Base-by-base conservation (phyloP, 1,140 invertebrate genomes). In the Tenebrio molitor region DNA sequence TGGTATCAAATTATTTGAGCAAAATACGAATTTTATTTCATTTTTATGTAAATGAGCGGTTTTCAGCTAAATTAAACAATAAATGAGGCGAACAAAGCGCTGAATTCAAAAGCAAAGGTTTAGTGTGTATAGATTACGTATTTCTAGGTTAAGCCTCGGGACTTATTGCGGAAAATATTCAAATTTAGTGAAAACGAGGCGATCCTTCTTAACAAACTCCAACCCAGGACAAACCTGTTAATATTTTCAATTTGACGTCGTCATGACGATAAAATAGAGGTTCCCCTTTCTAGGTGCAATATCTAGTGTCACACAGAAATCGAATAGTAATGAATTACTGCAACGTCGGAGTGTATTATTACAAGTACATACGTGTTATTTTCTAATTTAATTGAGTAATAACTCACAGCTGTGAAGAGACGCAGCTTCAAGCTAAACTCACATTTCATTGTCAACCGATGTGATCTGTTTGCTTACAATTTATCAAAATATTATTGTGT, bases 401-500 rank as follows among this genome's bases (percentile, higher is more conserved):
- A 68, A 68, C 41, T 68, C 41, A 68, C 50, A 33, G 14, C 33
- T 44, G 58, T 46, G 39, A 62, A 29, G 62, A 65, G 33, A 71
- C 53, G 46, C 46, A 65, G 58, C 58, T 71, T 46, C 39, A 34
- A 65, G 58, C 62, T 53, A 71, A 71, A 62, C 58, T 65, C 42
- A 71, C 70, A 72, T 72, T 72, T 72, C 70, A 67, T 72, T 66
- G 70, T 72, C 62, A 72, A 67, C 42, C 63, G 23, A 66, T 66
- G 39, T 66, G 70, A 72, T 72, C 62, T 72, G 70, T 72, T 72
- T 72, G 63, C 70, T 33, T 67, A 72, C 70, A 72, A 72, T 72
- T 72, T 66, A 72, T 72, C 70, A 72, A 66, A 72, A 72, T 66
- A 72, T 72, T 72, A 44, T 66, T 72, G 70, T 66, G 62, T 72